These are phyloP conservation scores for Pygmarrhopalites habei DNA, from an alignment of 1,140 invertebrate genomes.

Conservation along the genomic window DNA sequence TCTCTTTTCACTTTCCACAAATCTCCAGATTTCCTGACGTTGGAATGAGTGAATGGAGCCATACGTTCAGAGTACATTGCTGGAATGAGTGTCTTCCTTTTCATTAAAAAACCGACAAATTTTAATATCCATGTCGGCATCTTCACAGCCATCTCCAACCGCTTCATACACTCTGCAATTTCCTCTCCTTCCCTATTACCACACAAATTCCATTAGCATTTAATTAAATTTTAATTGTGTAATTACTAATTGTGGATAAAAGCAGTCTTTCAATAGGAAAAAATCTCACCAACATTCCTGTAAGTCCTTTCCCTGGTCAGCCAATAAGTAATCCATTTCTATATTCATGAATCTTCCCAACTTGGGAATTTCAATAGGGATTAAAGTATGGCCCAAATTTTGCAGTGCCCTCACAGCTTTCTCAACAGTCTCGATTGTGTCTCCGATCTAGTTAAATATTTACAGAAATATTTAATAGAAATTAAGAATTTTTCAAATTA, in stretches of 20 bases:
- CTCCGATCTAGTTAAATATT: no score
- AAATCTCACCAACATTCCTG: no score
- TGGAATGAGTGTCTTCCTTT: background rate
- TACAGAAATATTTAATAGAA: no score
- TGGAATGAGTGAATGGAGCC: background rate
- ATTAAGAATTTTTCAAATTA: no score
- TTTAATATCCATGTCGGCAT: background rate
- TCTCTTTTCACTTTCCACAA: conserved; percentile 34
- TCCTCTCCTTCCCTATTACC: conserved; percentile 5
- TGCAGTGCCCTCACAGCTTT: conserved; percentile 8
- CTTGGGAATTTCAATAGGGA: conserved; percentile 11
- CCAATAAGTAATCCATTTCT: background rate
- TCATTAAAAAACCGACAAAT: background rate
- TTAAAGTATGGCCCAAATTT: conserved; percentile 15
- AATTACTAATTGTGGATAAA: no score
- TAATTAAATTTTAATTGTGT: no score
- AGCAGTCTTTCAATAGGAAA: no score
- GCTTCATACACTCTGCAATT: background rate
- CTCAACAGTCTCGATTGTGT: conserved; percentile 16
- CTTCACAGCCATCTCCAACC: background rate
- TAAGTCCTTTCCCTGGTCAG: no score
- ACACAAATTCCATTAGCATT: no score
- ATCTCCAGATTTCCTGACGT: conserved; percentile 24
- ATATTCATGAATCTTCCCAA: background rate
- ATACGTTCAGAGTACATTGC: background rate